These are phyloP conservation scores for Eupeodes corollae DNA, from an alignment of 1,140 invertebrate species.

Conservation along the genomic window DNA sequence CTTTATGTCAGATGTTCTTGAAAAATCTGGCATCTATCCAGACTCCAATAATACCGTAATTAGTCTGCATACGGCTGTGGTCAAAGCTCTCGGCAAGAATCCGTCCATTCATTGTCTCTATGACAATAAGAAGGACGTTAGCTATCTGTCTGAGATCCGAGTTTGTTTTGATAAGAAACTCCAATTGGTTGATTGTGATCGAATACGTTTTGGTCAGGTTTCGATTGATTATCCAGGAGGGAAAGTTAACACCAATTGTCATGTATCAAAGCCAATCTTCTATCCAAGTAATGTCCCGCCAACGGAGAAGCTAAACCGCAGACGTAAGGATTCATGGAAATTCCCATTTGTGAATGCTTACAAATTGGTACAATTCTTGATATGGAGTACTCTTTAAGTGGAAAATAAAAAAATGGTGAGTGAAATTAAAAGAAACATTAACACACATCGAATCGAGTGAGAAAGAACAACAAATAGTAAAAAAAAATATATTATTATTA, in stretches of 20 bases:
- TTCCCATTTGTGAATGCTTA: slow-evolving; percentile 41
- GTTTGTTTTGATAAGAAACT: slow-evolving; percentile 55
- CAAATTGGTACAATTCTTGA: slow-evolving; percentile 41
- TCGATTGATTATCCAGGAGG: slow-evolving; percentile 24
- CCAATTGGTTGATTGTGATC: slow-evolving; percentile 47
- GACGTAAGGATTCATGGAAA: slow-evolving; percentile 20
- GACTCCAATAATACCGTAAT: slow-evolving; percentile 44
- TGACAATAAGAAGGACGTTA: slow-evolving; percentile 43
- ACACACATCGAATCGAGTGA: too few species aligned
- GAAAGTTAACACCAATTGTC: slow-evolving; percentile 47
- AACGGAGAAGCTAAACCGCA: neutral
- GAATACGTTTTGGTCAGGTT: slow-evolving; percentile 22
- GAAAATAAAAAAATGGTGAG: neutral
- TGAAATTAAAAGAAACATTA: neutral
- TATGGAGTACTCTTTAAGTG: slow-evolving; percentile 45
- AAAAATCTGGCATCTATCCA: slow-evolving; percentile 46
- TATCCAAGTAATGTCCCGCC: slow-evolving; percentile 42
- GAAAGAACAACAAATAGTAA: too few species aligned
- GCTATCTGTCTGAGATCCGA: slow-evolving; percentile 50
- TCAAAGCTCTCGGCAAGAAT: slow-evolving; percentile 42
- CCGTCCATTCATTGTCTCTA: slow-evolving; percentile 50
- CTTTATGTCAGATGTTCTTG: slow-evolving; percentile 51
- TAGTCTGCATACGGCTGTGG: slow-evolving; percentile 47
- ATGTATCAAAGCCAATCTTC: slow-evolving; percentile 40
- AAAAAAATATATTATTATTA: too few species aligned